Evolutionary conservation across 2,113 vertebrate genomes (phyloP).

Genomic region (Nannospalax galili): DNA sequence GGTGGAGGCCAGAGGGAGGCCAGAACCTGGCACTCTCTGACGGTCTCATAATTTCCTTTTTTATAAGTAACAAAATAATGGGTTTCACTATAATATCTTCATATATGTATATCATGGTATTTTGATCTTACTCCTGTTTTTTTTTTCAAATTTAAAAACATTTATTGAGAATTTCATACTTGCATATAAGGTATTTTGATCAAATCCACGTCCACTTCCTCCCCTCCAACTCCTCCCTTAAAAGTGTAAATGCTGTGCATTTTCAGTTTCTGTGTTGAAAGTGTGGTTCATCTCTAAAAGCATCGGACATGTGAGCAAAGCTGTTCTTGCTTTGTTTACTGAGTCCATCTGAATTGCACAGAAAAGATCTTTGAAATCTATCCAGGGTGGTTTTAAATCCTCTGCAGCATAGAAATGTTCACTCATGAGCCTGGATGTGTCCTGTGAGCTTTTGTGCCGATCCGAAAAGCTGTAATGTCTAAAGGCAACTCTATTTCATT

Average conservation of each 20-base stretch:
- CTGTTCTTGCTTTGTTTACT: slow-evolving; percentile 97
- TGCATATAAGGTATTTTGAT: no score
- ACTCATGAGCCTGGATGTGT: slow-evolving; percentile 97
- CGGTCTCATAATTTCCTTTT: no score
- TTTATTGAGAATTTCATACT: no score
- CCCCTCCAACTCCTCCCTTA: no score
- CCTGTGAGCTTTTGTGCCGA: slow-evolving; percentile 96
- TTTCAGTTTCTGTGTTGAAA: slow-evolving; percentile 98
- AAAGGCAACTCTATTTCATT: slow-evolving; percentile 96
- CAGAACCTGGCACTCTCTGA: no score
- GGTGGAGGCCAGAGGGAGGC: no score
- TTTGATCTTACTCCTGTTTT: no score
- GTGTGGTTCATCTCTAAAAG: slow-evolving; percentile 99
- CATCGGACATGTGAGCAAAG: slow-evolving; percentile 94
- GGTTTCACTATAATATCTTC: no score
- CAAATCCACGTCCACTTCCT: no score
- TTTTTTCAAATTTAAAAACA: no score
- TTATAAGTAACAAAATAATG: no score
- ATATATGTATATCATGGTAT: no score
- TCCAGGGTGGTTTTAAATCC: slow-evolving; percentile 95
- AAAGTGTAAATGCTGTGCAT: slow-evolving; percentile 98
- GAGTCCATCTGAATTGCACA: slow-evolving; percentile 99
- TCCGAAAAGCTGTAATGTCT: slow-evolving; percentile 96
- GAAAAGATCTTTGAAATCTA: slow-evolving; percentile 97
- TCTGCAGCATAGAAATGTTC: slow-evolving; percentile 98